phyloP scores from a whole-genome alignment of 2,888 invertebrate genomes.

The Synanthedon vespiformis region DNA sequence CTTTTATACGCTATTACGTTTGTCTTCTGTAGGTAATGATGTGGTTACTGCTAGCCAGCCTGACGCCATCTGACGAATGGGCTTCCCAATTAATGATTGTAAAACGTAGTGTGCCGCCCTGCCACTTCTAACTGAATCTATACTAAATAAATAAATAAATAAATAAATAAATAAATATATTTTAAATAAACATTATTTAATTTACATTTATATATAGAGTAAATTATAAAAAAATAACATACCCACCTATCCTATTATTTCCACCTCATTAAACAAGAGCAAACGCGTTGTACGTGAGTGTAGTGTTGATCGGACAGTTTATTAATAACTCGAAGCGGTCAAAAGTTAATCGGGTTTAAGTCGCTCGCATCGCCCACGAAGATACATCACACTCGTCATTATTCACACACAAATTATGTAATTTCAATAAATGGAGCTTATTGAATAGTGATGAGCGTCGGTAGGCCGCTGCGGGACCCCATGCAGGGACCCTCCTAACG shows the following conservation, averaged over 20 bases:
- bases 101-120: no score
- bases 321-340: constrained; percentile 64
- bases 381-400: constrained; percentile 70
- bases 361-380: constrained; percentile 67
- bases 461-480: constrained; percentile 55
- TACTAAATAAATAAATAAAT: no score
- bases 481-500: constrained; percentile 21
- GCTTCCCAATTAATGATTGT: no score
- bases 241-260: constrained; percentile 25
- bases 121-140: no score
- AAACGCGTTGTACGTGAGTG: constrained; percentile 2
- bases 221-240: no score
- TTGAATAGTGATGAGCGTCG: constrained; percentile 70
- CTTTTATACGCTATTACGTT: no score
- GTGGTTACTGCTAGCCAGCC: no score
- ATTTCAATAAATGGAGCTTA: constrained; percentile 70
- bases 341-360: constrained; percentile 70
- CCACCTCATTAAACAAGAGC: constrained; percentile 49
- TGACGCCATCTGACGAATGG: no score
- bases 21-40: no score
- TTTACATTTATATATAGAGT: no score
- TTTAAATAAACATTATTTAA: no score
- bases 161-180: no score
- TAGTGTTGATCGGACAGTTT: constrained; percentile 44
- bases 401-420: constrained; percentile 72